Conservation (phyloP, 2,113 vertebrate genomes). For the Rhodinocichla rosea region DNA sequence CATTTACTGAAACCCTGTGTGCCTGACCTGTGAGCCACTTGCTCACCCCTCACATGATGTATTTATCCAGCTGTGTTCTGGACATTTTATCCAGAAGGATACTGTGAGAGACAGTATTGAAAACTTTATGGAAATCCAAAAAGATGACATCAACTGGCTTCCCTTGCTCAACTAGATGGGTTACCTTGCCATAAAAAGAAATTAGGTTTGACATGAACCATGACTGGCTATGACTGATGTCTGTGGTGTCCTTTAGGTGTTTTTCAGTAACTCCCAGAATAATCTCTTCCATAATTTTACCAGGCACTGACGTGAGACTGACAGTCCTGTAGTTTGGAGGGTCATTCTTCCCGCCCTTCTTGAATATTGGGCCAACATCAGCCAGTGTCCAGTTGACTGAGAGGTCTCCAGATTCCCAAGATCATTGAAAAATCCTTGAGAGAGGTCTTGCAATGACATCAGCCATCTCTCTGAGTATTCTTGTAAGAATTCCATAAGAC, state of each 20-base stretch:
- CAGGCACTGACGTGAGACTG: not conserved
- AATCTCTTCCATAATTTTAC: not conserved
- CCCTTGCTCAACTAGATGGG: not conserved
- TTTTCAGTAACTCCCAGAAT: not conserved
- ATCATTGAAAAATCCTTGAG: not conserved
- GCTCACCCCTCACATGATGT: not conserved
- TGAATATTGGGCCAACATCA: not conserved
- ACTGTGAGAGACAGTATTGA: not conserved
- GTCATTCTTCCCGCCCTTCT: not conserved
- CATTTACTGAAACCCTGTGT: not conserved
- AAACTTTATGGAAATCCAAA: not conserved
- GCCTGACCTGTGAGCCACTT: not conserved
- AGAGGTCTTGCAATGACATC: not conserved
- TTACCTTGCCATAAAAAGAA: not conserved
- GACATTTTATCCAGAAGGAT: not conserved
- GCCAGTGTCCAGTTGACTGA: not conserved
- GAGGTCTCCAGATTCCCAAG: not conserved
- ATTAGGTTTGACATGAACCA: not conserved
- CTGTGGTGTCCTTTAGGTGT: not conserved
- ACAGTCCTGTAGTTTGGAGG: not conserved
- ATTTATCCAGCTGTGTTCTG: not conserved
- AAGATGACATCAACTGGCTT: not conserved
- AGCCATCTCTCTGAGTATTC: not conserved
- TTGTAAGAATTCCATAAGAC: not conserved
- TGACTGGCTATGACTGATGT: accelerated